Conservation (phyloP, 2,113 vertebrate species). For the Urocitellus parryii region DNA sequence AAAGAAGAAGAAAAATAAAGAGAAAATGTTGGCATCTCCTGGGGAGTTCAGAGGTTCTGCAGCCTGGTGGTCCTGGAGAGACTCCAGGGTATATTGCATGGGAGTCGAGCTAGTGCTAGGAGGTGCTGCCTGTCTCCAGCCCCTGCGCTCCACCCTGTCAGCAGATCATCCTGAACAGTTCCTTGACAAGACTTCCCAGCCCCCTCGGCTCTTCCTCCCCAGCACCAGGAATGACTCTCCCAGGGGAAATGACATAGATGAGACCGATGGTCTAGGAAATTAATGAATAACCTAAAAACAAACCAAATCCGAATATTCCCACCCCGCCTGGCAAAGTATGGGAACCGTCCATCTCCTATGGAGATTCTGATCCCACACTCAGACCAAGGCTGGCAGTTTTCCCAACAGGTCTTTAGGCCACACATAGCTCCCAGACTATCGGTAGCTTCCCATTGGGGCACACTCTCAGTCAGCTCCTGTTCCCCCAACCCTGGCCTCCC, state of each 20-base stretch:
- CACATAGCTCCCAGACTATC: fast-evolving
- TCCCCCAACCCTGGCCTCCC: no score
- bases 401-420: neutral
- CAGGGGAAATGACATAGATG: neutral
- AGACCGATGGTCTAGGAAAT: neutral
- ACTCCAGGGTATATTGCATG: fast-evolving
- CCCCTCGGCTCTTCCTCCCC: neutral
- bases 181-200: fast-evolving
- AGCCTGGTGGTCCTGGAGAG: neutral
- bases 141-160: neutral
- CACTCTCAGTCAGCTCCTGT: neutral
- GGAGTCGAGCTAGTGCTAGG: neutral
- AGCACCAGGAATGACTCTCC: neutral
- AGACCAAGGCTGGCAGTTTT: neutral
- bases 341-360: neutral
- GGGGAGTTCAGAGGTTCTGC: neutral
- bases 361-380: neutral
- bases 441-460: neutral
- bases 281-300: neutral
- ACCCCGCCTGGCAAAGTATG: neutral
- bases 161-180: neutral
- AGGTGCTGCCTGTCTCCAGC: neutral
- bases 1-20: no score
- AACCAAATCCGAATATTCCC: neutral
- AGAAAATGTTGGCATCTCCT: neutral